Evolutionary conservation across 2,888 invertebrate species (phyloP).

Genomic region (Physocephala rufipes): DNA sequence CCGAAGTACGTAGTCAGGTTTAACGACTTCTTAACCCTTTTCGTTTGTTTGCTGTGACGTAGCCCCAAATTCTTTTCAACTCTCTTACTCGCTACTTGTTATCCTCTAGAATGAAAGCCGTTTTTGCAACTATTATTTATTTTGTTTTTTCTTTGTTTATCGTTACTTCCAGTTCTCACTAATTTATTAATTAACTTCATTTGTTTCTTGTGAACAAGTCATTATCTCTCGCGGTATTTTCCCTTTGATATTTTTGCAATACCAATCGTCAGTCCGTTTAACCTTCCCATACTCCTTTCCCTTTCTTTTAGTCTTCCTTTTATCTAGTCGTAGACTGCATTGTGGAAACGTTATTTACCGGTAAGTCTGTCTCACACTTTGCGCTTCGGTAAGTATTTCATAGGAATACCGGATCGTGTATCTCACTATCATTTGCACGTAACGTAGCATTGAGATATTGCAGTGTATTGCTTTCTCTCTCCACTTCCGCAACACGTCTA

Average conservation of each 20-base stretch:
- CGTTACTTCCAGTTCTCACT: conserved; percentile 14
- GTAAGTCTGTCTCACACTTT: conserved; percentile 66
- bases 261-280: conserved; percentile 28
- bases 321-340: conserved; percentile 73
- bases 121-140: background rate
- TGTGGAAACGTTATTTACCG: conserved; percentile 69
- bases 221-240: background rate
- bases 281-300: conserved; percentile 34
- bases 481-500: conserved; percentile 68
- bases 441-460: background rate
- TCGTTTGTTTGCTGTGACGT: background rate
- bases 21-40: background rate
- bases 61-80: background rate
- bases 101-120: too few relatives aligned
- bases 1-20: conserved; percentile 60
- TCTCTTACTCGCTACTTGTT: too few relatives aligned
- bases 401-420: background rate
- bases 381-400: conserved; percentile 70
- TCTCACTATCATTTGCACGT: background rate
- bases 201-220: conserved; percentile 31
- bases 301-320: conserved; percentile 57
- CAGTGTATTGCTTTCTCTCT: conserved; percentile 13
- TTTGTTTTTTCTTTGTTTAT: background rate
- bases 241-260: conserved; percentile 2
- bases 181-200: conserved; percentile 35